Conservation (phyloP, 2,797 vertebrate genomes). For the Naso thynnoides region DNA sequence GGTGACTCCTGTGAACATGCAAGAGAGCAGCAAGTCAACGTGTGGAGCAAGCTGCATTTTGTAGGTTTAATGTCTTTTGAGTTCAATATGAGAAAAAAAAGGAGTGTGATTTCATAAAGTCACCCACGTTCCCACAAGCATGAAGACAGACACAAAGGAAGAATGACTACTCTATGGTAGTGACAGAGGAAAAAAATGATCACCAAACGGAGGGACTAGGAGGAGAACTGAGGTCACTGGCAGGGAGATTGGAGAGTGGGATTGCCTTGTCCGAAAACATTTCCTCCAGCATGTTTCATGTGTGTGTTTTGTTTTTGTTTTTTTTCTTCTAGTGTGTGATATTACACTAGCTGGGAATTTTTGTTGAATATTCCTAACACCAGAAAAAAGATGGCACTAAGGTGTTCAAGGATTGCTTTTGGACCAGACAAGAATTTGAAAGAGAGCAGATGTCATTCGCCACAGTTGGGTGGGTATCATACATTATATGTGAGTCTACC, state of each 20-base stretch:
- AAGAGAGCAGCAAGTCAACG: constrained; percentile 46
- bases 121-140: constrained; percentile 42
- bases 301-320: constrained; percentile 15
- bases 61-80: constrained; percentile 6
- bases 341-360: neutral
- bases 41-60: neutral
- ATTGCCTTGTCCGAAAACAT: constrained; percentile 77
- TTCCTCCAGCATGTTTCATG: constrained; percentile 49
- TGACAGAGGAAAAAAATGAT: constrained; percentile 45
- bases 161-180: constrained; percentile 43
- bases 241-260: constrained; percentile 32
- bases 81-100: neutral
- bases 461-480: constrained; percentile 64
- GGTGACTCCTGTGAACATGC: constrained; percentile 88
- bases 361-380: neutral
- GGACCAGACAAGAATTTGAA: constrained; percentile 78
- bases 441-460: constrained; percentile 73
- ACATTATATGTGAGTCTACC: constrained; percentile 83
- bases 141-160: constrained; percentile 46
- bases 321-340: constrained; percentile 28
- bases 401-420: constrained; percentile 71
- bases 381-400: neutral
- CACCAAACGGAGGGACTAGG: constrained; percentile 58
- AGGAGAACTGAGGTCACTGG: constrained; percentile 60
- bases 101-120: constrained; percentile 14